Evolutionary conservation across 2,113 vertebrate genomes (phyloP), one percentile per base, ranked within the genome.

Genomic region (Euleptes europaea): DNA sequence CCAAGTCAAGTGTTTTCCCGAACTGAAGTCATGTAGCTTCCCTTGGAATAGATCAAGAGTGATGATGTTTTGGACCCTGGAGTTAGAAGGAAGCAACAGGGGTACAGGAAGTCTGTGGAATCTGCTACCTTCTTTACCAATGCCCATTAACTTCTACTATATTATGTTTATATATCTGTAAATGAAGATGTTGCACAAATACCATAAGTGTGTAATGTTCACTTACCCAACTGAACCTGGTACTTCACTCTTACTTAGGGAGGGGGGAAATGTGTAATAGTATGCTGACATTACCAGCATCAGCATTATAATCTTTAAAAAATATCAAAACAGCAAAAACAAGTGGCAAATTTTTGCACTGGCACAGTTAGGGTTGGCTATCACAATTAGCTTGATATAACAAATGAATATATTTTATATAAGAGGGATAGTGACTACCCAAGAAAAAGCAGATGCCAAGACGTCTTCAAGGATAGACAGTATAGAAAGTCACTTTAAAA

Each of bases 291-390:
- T 12, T 66, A 42, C 9, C 4, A 80, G 21, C 54, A 57, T 23
- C 17, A 19, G 17, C 51, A 54, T 19, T 57, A 57, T 14, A 57
- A 57, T 57, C n/a, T n/a, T n/a, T n/a, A 57, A 23, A 17, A 23
- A 23, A 5, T 44, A 44, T 4, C 44, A 57, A 4, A 57, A 57
- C 6, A 57, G 54, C 54, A 23, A 23, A 23, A 57, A n/a, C n/a
- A 21, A 57, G 54, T 57, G 21, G 19, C 4, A 6, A 40, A 10
- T n/a, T 17, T 12, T 42, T 9, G 0, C 0, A 7, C 67, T 31
- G 49, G 75, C 66, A 40, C 83, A 81, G 35, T 31, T 51, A 44
- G 35, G 38, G 67, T n/a, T 17, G n/a, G n/a, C 28, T 33, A 40
- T 21, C 69, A 4, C 40, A 78, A 75, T 67, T 72, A 42, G n/a